Conservation (phyloP, 2,888 invertebrate species). For the Archips crataeganus region DNA sequence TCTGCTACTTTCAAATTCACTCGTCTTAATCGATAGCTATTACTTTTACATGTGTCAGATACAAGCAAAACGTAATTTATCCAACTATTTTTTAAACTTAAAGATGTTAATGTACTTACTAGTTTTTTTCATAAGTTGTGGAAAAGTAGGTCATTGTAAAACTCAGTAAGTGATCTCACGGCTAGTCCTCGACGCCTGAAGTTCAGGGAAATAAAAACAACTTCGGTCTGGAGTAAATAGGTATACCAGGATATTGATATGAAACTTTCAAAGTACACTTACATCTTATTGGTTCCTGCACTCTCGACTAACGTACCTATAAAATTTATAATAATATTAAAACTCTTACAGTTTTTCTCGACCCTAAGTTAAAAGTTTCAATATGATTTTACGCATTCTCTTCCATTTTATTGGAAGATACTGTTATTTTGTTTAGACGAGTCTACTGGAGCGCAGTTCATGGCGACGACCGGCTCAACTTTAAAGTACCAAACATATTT, state of each 20-base stretch:
- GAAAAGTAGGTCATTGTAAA: background rate
- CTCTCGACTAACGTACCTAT: constrained; percentile 50
- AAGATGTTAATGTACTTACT: too few species aligned
- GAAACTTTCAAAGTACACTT: constrained; percentile 59
- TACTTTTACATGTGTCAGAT: too few species aligned
- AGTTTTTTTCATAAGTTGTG: too few species aligned
- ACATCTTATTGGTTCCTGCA: constrained; percentile 65
- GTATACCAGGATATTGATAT: constrained; percentile 36
- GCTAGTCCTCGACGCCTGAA: background rate
- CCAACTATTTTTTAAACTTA: too few species aligned
- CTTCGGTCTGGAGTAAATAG: constrained; percentile 3
- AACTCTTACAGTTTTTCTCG: constrained; percentile 30
- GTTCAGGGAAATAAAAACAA: constrained; percentile 10
- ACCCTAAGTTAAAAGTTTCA: constrained; percentile 35
- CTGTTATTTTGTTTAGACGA: constrained; percentile 25
- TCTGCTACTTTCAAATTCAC: too few species aligned
- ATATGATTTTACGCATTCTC: constrained; percentile 34
- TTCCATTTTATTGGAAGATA: constrained; percentile 33
- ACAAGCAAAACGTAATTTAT: too few species aligned
- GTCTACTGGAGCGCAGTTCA: constrained; percentile 2
- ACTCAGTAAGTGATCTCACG: background rate
- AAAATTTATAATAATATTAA: constrained; percentile 45
- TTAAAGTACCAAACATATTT: constrained; percentile 40
- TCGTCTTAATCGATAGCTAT: too few species aligned
- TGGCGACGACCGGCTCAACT: constrained; percentile 28